phyloP scores from a whole-genome alignment of 2,113 vertebrate genomes.

The Cavia porcellus region DNA sequence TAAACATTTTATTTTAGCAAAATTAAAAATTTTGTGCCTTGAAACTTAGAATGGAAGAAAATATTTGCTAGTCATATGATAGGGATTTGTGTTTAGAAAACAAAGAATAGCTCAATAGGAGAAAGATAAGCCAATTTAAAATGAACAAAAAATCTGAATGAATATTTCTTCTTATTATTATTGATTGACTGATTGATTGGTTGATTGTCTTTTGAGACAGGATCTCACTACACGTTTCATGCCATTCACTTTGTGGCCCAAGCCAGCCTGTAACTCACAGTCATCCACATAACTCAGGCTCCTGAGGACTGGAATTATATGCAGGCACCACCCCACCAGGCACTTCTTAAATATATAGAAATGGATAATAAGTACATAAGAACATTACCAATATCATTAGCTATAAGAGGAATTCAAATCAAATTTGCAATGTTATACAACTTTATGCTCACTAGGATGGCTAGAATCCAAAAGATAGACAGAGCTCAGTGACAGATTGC shows the following conservation, averaged over 20 bases:
- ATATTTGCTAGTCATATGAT: background rate
- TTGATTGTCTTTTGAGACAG: background rate
- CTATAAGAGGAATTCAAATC: background rate
- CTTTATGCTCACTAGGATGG: background rate
- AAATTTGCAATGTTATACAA: background rate
- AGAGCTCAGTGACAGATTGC: background rate
- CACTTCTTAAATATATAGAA: background rate
- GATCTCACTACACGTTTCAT: background rate
- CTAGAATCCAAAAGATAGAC: background rate
- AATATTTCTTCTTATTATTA: background rate
- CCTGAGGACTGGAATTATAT: background rate
- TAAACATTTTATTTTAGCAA: background rate
- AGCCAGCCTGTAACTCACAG: background rate
- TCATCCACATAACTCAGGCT: background rate
- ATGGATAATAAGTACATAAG: background rate
- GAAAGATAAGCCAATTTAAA: background rate
- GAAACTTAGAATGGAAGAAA: background rate
- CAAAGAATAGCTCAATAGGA: constrained; percentile 10
- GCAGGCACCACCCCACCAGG: no score
- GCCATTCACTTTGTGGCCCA: background rate
- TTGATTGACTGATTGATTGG: no score
- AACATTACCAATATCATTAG: background rate
- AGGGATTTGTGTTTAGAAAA: background rate
- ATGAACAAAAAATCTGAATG: background rate
- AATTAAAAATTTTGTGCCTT: background rate